These are phyloP conservation scores for Andrena minutula DNA, from an alignment of 2,888 invertebrate genomes.

Conservation along the genomic window DNA sequence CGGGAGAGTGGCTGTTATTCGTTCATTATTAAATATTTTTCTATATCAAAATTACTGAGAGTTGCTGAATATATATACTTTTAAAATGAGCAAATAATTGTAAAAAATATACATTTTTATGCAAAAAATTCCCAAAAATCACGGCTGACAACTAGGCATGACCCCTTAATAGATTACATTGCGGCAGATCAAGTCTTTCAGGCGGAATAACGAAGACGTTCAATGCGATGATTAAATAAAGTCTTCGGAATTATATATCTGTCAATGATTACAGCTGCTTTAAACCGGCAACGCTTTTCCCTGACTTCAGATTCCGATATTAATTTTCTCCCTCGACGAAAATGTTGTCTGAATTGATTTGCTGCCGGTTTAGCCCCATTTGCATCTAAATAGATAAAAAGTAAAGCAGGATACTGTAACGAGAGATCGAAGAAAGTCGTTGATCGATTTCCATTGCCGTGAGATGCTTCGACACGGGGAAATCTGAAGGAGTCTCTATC, in stretches of 20 bases:
- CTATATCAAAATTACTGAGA: too few relatives aligned
- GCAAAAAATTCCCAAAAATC: too few relatives aligned
- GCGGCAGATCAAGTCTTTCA: conserved; percentile 45
- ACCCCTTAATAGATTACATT: conserved; percentile 65
- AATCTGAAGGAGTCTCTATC: conserved; percentile 38
- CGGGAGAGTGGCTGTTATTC: too few relatives aligned
- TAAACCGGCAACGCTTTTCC: too few relatives aligned
- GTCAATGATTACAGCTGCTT: too few relatives aligned
- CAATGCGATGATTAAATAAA: conserved; percentile 52
- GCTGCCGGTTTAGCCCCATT: too few relatives aligned
- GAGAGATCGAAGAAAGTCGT: neutral
- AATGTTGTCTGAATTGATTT: neutral
- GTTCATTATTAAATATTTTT: too few relatives aligned
- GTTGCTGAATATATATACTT: too few relatives aligned
- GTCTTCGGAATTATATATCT: neutral
- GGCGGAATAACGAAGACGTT: conserved; percentile 21
- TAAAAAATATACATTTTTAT: too few relatives aligned
- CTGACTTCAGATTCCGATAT: neutral
- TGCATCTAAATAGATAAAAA: conserved; percentile 10
- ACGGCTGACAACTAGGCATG: too few relatives aligned
- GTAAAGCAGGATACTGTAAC: neutral
- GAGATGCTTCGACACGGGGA: conserved; percentile 19
- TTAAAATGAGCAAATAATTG: too few relatives aligned
- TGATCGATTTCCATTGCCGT: neutral
- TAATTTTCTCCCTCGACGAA: neutral